Conservation (phyloP, 2,888 invertebrate genomes). For the Phalera bucephala region DNA sequence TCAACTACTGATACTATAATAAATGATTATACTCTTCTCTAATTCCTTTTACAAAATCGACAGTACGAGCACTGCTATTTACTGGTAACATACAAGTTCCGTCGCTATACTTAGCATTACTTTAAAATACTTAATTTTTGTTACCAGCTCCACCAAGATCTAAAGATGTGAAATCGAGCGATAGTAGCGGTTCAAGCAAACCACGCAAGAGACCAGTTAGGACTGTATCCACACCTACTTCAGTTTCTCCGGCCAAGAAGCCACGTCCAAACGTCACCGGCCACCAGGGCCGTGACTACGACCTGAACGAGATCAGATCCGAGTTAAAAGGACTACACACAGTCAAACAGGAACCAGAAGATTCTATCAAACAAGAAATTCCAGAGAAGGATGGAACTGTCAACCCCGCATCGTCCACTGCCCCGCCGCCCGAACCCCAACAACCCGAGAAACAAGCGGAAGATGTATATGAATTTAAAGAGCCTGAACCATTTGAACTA, state of each 20-base stretch:
- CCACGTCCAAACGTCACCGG: conserved; percentile 46
- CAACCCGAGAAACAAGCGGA: conserved; percentile 70
- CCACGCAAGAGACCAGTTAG: conserved; percentile 67
- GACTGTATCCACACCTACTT: conserved; percentile 57
- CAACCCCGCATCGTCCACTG: conserved; percentile 29
- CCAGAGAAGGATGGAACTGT: conserved; percentile 43
- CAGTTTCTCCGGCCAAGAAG: conserved; percentile 64
- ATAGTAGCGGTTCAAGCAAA: conserved; percentile 68
- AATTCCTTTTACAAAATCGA: too few species aligned
- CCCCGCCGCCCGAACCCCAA: conserved; percentile 41
- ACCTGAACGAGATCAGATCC: conserved; percentile 92
- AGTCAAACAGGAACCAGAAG: conserved; percentile 77
- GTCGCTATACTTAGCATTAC: too few species aligned
- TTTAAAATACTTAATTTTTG: conserved; percentile 4
- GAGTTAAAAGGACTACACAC: conserved; percentile 90
- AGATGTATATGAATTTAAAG: conserved; percentile 94
- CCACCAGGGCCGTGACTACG: conserved; percentile 86
- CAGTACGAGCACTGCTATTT: too few species aligned
- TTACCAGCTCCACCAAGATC: conserved; percentile 56
- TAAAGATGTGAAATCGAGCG: conserved; percentile 68
- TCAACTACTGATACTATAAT: too few species aligned
- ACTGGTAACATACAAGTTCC: too few species aligned
- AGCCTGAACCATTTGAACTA: conserved; percentile 94
- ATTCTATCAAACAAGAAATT: conserved; percentile 52
- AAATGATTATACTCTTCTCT: too few species aligned